phyloP scores from a whole-genome alignment of 2,113 vertebrate genomes.

The Hiodon alosoides region DNA sequence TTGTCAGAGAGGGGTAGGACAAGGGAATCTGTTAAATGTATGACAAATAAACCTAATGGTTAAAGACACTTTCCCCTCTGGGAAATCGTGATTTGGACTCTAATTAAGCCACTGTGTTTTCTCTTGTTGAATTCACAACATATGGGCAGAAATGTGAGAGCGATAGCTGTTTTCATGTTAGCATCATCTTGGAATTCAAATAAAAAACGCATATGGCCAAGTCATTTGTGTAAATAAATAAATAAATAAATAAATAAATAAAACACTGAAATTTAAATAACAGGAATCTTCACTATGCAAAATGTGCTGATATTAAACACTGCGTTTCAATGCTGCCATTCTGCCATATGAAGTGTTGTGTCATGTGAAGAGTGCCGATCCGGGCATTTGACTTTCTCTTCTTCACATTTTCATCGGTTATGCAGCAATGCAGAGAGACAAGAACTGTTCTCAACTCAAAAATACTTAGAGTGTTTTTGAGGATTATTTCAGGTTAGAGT shows the following conservation, averaged over 20 bases:
- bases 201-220: no score
- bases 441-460: no score
- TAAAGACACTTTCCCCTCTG: slow-evolving; percentile 30
- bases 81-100: slow-evolving; percentile 28
- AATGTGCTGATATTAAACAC: neutral
- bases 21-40: slow-evolving; percentile 36
- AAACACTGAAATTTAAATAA: neutral
- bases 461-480: no score
- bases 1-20: slow-evolving; percentile 25
- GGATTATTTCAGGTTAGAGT: no score
- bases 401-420: no score
- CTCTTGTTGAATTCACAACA: neutral
- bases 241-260: no score
- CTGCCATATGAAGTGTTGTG: neutral
- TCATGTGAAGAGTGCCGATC: no score
- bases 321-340: neutral
- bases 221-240: no score
- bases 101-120: slow-evolving; percentile 30
- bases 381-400: no score
- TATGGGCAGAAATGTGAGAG: neutral
- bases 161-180: no score
- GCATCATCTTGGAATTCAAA: no score
- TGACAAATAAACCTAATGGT: slow-evolving; percentile 20
- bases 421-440: no score
- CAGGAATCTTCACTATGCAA: neutral